Conservation (phyloP, 2,113 vertebrate genomes). For the Lepus americanus region DNA sequence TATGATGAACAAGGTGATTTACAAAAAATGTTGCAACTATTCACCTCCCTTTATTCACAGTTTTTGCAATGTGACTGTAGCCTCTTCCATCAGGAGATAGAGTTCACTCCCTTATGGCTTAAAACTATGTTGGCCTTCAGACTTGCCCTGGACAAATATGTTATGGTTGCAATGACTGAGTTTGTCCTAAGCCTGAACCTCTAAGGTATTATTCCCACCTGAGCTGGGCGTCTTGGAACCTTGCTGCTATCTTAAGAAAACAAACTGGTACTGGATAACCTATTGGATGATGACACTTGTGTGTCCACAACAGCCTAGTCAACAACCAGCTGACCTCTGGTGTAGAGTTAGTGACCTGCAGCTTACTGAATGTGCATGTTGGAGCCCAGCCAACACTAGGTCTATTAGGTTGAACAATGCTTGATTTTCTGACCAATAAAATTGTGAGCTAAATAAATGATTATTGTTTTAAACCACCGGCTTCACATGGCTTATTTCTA, state of each 20-base stretch:
- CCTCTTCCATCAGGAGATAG: neutral
- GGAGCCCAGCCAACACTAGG: neutral
- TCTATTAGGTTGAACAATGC: neutral
- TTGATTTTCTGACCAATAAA: constrained; percentile 7
- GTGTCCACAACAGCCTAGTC: too few relatives aligned
- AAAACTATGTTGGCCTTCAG: neutral
- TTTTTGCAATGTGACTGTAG: neutral
- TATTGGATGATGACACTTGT: neutral
- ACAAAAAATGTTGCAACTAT: neutral
- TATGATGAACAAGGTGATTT: neutral
- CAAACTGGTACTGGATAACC: neutral
- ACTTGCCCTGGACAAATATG: neutral
- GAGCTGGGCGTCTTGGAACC: neutral
- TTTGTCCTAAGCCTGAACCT: neutral
- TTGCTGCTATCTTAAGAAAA: neutral
- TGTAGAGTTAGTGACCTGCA: neutral
- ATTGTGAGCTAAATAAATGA: neutral
- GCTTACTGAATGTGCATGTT: too few relatives aligned
- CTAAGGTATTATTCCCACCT: neutral
- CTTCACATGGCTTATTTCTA: neutral
- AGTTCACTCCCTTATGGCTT: neutral
- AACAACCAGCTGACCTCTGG: neutral
- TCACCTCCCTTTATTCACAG: neutral
- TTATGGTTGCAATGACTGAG: neutral
- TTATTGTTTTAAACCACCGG: neutral